Base-by-base conservation (phyloP, 2,797 vertebrate genomes). In the Acipenser transmontanus region DNA sequence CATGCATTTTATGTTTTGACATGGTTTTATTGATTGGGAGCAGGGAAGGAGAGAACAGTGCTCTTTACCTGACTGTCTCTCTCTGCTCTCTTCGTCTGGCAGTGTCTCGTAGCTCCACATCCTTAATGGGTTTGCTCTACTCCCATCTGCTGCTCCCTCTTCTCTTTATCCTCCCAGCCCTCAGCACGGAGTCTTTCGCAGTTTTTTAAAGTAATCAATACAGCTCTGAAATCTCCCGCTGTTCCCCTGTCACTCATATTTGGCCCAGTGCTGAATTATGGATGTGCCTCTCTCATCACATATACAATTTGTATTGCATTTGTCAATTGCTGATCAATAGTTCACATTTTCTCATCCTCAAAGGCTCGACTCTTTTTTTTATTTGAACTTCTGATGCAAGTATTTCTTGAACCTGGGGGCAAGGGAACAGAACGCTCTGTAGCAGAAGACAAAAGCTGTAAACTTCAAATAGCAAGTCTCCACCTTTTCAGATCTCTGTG, bases 1-100 rank as follows among this genome's bases (percentile, higher is more conserved):
- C n/a, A n/a, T n/a, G n/a, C n/a, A n/a, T n/a, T n/a, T n/a, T n/a
- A 91, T 93, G 94, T 96, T 96, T 94, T 95, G 93, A 97, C 95
- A 94, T 91, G 89, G 88, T 91, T 77, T 78, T 94, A 96, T 98
- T 92, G 95, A 99, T 98, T 83, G 77, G 81, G 79, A 83, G 81
- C 79, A 68, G 64, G 72, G 70, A 81, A 81, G 78, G 62, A 69
- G 69, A 54, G 74, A 68, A 73, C 74, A 49, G 67, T 76, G 74
- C 77, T 77, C 77, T 84, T 81, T 73, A 66, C 81, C 81, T 79
- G 73, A 79, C 82, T 77, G 77, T 79, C 87, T 87, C 87, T 69
- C 80, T 80, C 75, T 80, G 81, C 79, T 72, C 67, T 82, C 78
- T 73, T 68, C 63, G 61, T 81, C 83, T 88, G 82, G 81, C 80